phyloP scores from a whole-genome alignment of 2,797 vertebrate species.

The Mus caroli region DNA sequence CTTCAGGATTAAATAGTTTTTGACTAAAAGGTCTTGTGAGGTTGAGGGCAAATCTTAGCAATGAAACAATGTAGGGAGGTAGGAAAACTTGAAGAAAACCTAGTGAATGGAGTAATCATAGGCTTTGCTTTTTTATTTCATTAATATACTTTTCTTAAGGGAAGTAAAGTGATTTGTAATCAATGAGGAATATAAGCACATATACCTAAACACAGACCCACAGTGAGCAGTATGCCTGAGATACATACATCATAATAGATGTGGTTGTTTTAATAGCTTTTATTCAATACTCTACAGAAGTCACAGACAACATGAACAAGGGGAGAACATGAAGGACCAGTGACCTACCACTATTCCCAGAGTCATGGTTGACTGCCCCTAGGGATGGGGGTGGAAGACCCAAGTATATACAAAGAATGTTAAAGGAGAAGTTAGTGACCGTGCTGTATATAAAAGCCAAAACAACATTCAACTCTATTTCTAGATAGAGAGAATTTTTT shows the following conservation, averaged over 20 bases:
- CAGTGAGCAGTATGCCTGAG: not conserved
- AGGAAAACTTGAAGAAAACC: slow-evolving; percentile 59
- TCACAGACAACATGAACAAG: slow-evolving; percentile 12
- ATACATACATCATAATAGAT: not conserved
- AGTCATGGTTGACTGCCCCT: not conserved
- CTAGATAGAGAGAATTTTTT: not conserved
- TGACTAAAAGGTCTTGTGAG: not conserved
- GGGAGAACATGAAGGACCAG: not conserved
- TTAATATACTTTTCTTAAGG: slow-evolving; percentile 43
- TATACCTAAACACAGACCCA: not conserved
- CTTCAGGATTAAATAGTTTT: slow-evolving; percentile 41
- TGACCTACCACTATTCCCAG: slow-evolving; percentile 10
- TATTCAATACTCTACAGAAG: not conserved
- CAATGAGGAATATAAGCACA: not conserved
- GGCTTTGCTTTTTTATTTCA: slow-evolving; percentile 49
- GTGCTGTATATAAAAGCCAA: not conserved
- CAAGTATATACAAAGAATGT: not conserved
- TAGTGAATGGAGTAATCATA: slow-evolving; percentile 37
- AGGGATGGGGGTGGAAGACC: not conserved
- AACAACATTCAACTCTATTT: slow-evolving; percentile 44
- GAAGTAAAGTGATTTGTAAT: slow-evolving; percentile 50
- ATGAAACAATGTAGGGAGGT: not conserved
- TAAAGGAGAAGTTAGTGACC: slow-evolving; percentile 13
- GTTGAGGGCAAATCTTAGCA: not conserved
- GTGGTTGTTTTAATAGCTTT: not conserved